Evolutionary conservation across 2,797 vertebrate species (phyloP).

Genomic region (Jordanella pulchra): DNA sequence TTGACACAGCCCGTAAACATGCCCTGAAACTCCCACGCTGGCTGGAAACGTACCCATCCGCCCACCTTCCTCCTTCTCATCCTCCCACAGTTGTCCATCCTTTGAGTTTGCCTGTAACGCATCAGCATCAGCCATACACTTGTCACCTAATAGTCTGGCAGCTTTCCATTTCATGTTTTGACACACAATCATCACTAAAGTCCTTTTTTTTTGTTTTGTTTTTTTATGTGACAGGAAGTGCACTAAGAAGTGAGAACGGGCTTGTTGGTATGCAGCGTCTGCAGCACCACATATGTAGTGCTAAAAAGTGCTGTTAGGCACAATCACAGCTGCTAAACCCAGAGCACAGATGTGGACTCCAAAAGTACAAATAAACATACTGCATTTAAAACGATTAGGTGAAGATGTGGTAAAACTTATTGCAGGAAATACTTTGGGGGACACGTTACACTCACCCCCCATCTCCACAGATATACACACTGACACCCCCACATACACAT

Average conservation of each 20-base stretch:
- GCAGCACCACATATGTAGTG: conserved; percentile 30
- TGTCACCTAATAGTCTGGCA: neutral
- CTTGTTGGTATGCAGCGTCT: conserved; percentile 31
- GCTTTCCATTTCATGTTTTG: neutral
- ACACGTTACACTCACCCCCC: neutral
- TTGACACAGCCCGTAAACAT: conserved; percentile 40
- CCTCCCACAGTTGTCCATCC: conserved; percentile 30
- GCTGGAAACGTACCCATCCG: conserved; percentile 57
- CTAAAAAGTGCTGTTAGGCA: conserved; percentile 45
- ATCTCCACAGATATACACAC: conserved; percentile 1
- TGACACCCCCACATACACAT: conserved; percentile 7
- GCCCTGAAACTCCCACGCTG: conserved; percentile 64
- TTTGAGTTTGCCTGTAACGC: conserved; percentile 16
- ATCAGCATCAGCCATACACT: conserved; percentile 16
- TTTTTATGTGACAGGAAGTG: neutral
- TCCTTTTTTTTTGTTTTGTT: neutral
- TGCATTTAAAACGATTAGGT: conserved; percentile 16
- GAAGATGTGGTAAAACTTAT: conserved; percentile 3
- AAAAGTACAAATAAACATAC: conserved; percentile 21
- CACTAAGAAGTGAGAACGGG: conserved; percentile 4
- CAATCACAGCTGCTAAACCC: conserved; percentile 18
- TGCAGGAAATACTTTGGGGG: conserved; percentile 12
- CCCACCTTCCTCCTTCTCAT: conserved; percentile 35
- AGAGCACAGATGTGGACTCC: conserved; percentile 29
- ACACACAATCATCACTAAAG: neutral